phyloP scores from a whole-genome alignment of 2,888 invertebrate species.

The Cataglyphis albicans region DNA sequence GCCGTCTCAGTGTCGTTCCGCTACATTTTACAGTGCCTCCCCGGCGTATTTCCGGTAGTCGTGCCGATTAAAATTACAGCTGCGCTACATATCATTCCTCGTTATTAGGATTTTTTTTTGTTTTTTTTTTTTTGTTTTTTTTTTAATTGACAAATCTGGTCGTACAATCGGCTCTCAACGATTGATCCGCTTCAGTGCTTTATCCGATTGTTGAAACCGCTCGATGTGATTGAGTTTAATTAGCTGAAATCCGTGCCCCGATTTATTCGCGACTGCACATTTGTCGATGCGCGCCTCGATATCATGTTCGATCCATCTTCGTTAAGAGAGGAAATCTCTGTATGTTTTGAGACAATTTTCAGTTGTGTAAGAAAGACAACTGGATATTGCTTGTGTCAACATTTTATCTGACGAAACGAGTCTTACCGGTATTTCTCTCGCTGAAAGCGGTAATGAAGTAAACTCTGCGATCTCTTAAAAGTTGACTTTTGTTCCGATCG shows the following conservation, averaged over 20 bases:
- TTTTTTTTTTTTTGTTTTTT: not conserved
- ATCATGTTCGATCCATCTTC: not conserved
- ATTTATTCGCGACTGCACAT: conserved; percentile 11
- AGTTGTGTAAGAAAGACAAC: not conserved
- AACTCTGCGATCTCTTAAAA: conserved; percentile 14
- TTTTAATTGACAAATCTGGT: conserved; percentile 8
- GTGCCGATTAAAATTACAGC: conserved; percentile 29
- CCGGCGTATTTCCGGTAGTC: conserved; percentile 13
- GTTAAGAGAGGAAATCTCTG: not conserved
- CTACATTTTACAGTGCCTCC: conserved; percentile 40
- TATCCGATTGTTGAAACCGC: conserved; percentile 37
- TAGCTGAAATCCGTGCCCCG: conserved; percentile 12
- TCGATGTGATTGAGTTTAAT: conserved; percentile 34
- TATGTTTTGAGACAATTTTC: not conserved
- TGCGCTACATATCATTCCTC: not conserved
- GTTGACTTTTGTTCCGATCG: not conserved
- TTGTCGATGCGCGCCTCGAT: not conserved
- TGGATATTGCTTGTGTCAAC: conserved; percentile 13
- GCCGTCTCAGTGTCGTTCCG: conserved; percentile 27
- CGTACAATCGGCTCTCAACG: conserved; percentile 18
- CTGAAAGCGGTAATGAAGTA: not conserved
- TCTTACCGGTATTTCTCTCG: conserved; percentile 1
- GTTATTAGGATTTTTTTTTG: conserved; percentile 23
- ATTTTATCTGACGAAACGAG: not conserved
- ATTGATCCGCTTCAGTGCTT: conserved; percentile 11